Base-by-base conservation (phyloP, 1,140 invertebrate species). In the Gyrodactylus salaris region DNA sequence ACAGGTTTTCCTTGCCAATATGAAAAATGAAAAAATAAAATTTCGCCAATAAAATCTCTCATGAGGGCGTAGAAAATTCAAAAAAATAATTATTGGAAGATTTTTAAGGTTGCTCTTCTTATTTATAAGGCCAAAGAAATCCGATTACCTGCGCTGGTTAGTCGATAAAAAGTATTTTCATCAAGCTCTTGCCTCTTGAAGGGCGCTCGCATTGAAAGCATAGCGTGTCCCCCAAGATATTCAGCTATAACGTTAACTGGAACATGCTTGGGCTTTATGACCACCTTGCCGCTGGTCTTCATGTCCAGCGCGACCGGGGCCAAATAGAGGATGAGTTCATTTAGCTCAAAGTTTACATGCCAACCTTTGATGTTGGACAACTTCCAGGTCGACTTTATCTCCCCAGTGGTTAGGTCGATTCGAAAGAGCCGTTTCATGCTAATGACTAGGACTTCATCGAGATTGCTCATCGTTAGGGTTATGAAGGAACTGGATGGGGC, bases 341-440 rank as follows among this genome's bases (percentile, higher is more conserved):
- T 90, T 0, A 92, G 89, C 80, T 97, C 91, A 94, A 94, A 99
- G 79, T 98, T 98, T 0, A 99, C 91, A 79, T 95, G 94, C 94
- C 94, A 99, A 7, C 91, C 78, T 72, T 95, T 94, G 87, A 99
- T 92, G 1, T 87, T 89, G 77, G 88, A 91, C 79, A 89, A 98
- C 76, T 92, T 84, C 92, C 93, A 98, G 0, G 93, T 96, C 81
- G 96, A 97, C 34, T 93, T 84, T 78, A 92, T 89, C 80, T 96
- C 92, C 0, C 93, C 93, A 69, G 86, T 88, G 76, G 85, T 85
- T 0, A 90, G 83, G 76, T 97, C 92, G 85, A 98, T 91, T 74
- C 89, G 84, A 54, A 54, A 54, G 7, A 54, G 34, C n/a, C 34
- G 34, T n/a, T 54, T 54, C 34, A 16, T 7, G n/a, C 34, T 54